Percentiles rank a stretch among this genome's conserved stretches.
These are phyloP conservation scores for Euplagia quadripunctaria DNA, from an alignment of 2,888 invertebrate species.

Conservation along the genomic window DNA sequence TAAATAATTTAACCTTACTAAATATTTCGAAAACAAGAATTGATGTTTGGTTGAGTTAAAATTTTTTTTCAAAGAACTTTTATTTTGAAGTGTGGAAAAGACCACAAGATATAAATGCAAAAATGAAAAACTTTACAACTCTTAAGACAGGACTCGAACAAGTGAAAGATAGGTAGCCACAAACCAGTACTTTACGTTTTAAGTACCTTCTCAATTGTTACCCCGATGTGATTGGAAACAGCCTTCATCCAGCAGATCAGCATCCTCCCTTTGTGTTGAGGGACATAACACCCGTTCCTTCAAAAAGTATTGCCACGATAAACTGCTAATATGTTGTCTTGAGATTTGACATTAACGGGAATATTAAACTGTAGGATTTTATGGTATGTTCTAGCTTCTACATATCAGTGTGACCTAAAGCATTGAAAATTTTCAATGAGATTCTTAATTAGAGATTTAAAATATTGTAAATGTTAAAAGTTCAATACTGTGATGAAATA, in stretches of 20 bases:
- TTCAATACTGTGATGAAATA: no score
- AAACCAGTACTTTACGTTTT: neutral
- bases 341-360: neutral
- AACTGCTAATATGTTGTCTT: neutral
- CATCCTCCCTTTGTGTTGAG: no score
- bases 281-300: no score
- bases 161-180: neutral
- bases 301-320: no score
- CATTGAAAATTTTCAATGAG: neutral
- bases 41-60: neutral
- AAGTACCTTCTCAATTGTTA: no score
- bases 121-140: neutral
- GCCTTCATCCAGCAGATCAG: no score
- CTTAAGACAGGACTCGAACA: no score
- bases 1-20: neutral
- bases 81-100: no score
- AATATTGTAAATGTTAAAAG: no score
- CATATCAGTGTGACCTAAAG: neutral
- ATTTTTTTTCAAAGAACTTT: no score
- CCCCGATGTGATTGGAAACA: no score
- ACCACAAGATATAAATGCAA: neutral
- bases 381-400: neutral
- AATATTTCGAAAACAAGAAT: neutral
- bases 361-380: neutral
- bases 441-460: neutral